Base-by-base conservation (phyloP, 1,140 invertebrate species). In the Trachymyrmex cornetzi region DNA sequence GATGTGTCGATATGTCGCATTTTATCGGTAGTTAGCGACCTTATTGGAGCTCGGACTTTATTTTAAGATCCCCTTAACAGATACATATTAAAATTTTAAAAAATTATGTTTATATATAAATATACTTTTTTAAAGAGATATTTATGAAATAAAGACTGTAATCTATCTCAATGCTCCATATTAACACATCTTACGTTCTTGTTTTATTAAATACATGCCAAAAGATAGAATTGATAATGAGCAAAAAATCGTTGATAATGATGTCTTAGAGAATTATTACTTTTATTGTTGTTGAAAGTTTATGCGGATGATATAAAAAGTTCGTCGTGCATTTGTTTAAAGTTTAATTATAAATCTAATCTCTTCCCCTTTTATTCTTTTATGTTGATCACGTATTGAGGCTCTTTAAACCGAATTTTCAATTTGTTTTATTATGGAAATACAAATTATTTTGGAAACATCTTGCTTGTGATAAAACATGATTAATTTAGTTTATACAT, bases 261-360 rank as follows among this genome's bases (percentile, higher is more conserved):
- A 34, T 2, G 11, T n/a, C 22, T 12, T 48, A 84, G 27, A 72
- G 16, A 55, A 27, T 55, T 55, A 50, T 55, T 24, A n/a, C 24
- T 67, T 81, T 81, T 7, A 24, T 30, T 14, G 12, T 59, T 44
- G 9, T 44, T 44, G 34, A 82, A 81, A 82, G 12, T 82, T 34
- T 24, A 38, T 12, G 30, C 44, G 0, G 53, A 24, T 38, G 24
- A 79, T 64, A 50, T 16, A n/a, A 66, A 79, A 79, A 44, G 7
- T 67, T 80, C 0, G 16, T 55, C 12, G 12, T 6, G 3, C 27
- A 19, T 6, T 27, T 57, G 9, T 80, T 79, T 50, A 53, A 79
- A 66, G 1, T 44, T 44, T 16, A 9, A 55, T 80, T n/a, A 64
- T 19, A 6, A 69, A 53, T 72, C 14, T 34, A 12, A 48, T 82